These are phyloP conservation scores for Taxidea taxus DNA, from an alignment of 2,113 vertebrate species.

Conservation along the genomic window DNA sequence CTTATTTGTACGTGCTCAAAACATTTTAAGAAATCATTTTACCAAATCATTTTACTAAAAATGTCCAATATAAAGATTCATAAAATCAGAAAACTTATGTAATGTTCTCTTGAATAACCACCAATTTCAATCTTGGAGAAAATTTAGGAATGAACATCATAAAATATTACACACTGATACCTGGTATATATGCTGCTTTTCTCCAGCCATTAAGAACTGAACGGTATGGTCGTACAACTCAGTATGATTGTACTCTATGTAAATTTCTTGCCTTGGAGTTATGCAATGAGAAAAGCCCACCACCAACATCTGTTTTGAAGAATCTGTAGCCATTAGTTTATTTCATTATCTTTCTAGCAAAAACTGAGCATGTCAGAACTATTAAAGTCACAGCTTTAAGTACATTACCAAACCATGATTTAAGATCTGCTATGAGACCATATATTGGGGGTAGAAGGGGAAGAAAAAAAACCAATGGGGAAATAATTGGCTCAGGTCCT, in stretches of 20 bases:
- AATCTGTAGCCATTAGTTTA: background rate
- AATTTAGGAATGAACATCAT: background rate
- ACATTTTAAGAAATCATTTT: background rate
- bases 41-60: background rate
- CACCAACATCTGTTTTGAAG: background rate
- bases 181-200: background rate
- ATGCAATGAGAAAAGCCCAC: background rate
- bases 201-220: background rate
- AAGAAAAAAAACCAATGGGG: background rate
- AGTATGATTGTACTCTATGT: background rate
- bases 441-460: background rate
- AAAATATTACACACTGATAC: background rate
- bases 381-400: background rate
- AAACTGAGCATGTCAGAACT: background rate
- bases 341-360: conserved; percentile 26
- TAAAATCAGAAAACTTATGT: background rate
- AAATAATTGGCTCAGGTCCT: conserved; percentile 23
- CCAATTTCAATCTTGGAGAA: background rate
- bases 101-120: background rate
- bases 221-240: background rate
- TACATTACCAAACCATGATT: conserved; percentile 30
- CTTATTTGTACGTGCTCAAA: background rate
- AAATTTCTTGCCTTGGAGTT: background rate
- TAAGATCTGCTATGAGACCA: background rate
- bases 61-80: background rate